These are phyloP conservation scores for Copidosoma floridanum DNA, from an alignment of 1,140 invertebrate genomes.

Conservation along the genomic window DNA sequence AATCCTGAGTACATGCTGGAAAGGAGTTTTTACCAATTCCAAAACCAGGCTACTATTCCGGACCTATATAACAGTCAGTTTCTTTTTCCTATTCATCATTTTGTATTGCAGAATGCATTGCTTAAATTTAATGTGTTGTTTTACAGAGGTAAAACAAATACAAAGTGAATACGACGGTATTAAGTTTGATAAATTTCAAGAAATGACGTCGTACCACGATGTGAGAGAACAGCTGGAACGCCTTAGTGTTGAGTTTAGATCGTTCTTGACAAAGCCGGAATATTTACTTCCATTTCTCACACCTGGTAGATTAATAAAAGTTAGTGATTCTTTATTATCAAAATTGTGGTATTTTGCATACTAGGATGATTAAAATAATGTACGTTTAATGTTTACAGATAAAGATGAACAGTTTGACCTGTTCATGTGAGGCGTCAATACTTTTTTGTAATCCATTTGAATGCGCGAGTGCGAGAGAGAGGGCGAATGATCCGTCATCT, in stretches of 20 bases:
- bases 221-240: conserved; percentile 79
- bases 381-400: too few species aligned
- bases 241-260: conserved; percentile 72
- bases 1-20: conserved; percentile 99
- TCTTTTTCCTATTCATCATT: too few species aligned
- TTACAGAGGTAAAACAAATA: conserved; percentile 71
- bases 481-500: too few species aligned
- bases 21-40: conserved; percentile 97
- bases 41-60: conserved; percentile 95
- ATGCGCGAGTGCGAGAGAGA: too few species aligned
- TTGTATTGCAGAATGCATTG: too few species aligned
- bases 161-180: conserved; percentile 66
- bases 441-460: too few species aligned
- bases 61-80: conserved; percentile 78
- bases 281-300: conserved; percentile 93
- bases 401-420: too few species aligned
- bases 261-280: conserved; percentile 80
- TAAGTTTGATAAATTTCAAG: conserved; percentile 70
- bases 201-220: conserved; percentile 81
- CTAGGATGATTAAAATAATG: too few species aligned
- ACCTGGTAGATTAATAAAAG: conserved; percentile 90
- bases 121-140: too few species aligned
- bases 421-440: too few species aligned
- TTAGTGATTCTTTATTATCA: too few species aligned
- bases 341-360: too few species aligned